These are phyloP conservation scores for Leptinotarsa tumamoca DNA, from an alignment of 2,888 invertebrate genomes.

Conservation along the genomic window DNA sequence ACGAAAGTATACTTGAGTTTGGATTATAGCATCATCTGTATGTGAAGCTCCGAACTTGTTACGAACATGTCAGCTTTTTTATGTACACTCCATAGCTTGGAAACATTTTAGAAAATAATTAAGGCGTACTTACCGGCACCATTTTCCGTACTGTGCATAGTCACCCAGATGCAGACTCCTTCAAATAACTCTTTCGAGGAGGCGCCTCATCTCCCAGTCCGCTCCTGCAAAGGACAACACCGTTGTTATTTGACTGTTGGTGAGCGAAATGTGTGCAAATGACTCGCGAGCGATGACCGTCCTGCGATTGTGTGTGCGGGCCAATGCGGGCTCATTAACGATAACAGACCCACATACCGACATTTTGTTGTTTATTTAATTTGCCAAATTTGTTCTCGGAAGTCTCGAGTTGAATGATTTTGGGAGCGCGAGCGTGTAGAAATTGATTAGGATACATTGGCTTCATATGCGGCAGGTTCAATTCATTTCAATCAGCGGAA, in stretches of 20 bases:
- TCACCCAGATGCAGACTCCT: constrained; percentile 53
- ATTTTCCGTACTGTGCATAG: constrained; percentile 68
- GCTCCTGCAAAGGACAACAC: constrained; percentile 28
- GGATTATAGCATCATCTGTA: too few species aligned
- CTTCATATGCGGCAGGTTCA: too few species aligned
- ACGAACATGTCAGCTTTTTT: too few species aligned
- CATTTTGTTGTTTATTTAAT: constrained; percentile 19
- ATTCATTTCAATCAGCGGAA: too few species aligned
- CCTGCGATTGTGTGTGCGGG: constrained; percentile 6
- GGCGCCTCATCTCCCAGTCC: constrained; percentile 57
- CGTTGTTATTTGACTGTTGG: neutral
- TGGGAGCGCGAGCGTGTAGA: neutral
- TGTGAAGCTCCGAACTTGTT: too few species aligned
- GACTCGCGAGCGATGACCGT: constrained; percentile 22
- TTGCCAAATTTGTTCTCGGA: constrained; percentile 19
- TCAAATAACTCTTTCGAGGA: constrained; percentile 50
- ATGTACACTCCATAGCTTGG: neutral
- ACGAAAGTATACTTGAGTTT: too few species aligned
- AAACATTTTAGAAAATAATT: neutral
- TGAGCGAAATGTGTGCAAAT: constrained; percentile 18
- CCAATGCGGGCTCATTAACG: constrained; percentile 21
- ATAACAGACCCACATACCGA: constrained; percentile 20
- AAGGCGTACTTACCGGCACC: constrained; percentile 63
- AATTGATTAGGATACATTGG: neutral
- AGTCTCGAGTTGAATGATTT: constrained; percentile 1